Conservation (phyloP, 2,797 vertebrate species). For the Novumbra hubbsi region DNA sequence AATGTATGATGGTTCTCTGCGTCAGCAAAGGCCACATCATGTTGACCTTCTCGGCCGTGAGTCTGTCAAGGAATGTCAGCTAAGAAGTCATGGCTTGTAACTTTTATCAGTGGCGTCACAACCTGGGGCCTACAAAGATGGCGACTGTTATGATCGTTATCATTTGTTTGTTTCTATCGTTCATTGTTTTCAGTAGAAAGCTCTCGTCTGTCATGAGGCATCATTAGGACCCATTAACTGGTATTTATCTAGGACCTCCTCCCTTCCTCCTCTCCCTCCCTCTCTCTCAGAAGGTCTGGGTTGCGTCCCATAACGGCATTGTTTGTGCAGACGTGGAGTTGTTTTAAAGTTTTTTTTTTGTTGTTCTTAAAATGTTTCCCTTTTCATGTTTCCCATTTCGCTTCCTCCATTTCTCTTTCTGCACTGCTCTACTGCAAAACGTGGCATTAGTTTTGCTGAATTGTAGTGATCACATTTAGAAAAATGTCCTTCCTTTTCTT, state of each 20-base stretch:
- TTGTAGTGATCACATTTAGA: neutral
- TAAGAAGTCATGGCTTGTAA: constrained; percentile 18
- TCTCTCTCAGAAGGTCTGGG: constrained; percentile 48
- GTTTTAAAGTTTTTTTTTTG: constrained; percentile 20
- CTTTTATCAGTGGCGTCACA: constrained; percentile 55
- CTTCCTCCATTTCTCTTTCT: constrained; percentile 30
- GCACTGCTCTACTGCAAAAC: neutral
- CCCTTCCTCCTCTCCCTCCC: constrained; percentile 70
- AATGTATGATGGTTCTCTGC: neutral
- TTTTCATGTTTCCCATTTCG: constrained; percentile 25
- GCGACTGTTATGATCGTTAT: constrained; percentile 60
- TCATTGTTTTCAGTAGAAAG: constrained; percentile 71
- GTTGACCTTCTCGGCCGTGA: constrained; percentile 30
- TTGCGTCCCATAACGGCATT: constrained; percentile 52
- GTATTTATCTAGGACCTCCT: constrained; percentile 79
- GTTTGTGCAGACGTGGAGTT: constrained; percentile 49
- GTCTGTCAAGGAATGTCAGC: constrained; percentile 43
- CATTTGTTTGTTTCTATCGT: constrained; percentile 73
- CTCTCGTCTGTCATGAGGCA: constrained; percentile 76
- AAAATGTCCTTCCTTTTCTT: neutral
- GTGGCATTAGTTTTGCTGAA: neutral
- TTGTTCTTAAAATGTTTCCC: constrained; percentile 35
- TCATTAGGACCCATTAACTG: constrained; percentile 80
- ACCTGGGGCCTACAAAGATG: constrained; percentile 33
- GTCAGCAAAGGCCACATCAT: constrained; percentile 24